These are phyloP conservation scores for Notamacropus eugenii DNA, from an alignment of 2,797 vertebrate genomes.

Conservation along the genomic window DNA sequence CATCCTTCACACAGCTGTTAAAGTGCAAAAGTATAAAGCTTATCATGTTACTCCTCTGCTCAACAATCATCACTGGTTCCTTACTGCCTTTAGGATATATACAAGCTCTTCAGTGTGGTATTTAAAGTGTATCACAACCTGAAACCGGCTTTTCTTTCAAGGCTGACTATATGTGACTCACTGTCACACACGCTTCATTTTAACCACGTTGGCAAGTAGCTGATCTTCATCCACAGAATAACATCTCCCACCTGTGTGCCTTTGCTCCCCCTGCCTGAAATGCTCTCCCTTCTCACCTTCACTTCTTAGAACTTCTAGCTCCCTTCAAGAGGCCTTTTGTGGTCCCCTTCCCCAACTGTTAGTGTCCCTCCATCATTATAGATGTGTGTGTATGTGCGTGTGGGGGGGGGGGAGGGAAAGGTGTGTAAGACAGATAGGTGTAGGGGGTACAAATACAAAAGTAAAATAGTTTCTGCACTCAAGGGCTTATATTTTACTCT, in stretches of 20 bases:
- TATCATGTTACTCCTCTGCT: background rate
- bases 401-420: fast-evolving
- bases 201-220: too few species aligned
- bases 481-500: too few species aligned
- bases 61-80: background rate
- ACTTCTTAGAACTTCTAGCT: background rate
- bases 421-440: too few species aligned
- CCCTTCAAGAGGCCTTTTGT: background rate
- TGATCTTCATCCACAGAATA: background rate
- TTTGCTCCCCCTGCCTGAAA: background rate
- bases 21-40: background rate
- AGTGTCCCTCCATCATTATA: background rate
- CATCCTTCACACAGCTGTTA: background rate
- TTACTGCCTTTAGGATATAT: background rate
- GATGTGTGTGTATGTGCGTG: too few species aligned
- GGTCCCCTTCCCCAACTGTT: background rate
- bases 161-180: background rate
- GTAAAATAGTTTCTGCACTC: too few species aligned
- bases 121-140: background rate
- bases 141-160: background rate
- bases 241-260: background rate
- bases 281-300: background rate
- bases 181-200: background rate
- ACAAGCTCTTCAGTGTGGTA: background rate
- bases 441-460: too few species aligned